phyloP scores from a whole-genome alignment of 2,888 invertebrate species.

The Cantharis lateralis region DNA sequence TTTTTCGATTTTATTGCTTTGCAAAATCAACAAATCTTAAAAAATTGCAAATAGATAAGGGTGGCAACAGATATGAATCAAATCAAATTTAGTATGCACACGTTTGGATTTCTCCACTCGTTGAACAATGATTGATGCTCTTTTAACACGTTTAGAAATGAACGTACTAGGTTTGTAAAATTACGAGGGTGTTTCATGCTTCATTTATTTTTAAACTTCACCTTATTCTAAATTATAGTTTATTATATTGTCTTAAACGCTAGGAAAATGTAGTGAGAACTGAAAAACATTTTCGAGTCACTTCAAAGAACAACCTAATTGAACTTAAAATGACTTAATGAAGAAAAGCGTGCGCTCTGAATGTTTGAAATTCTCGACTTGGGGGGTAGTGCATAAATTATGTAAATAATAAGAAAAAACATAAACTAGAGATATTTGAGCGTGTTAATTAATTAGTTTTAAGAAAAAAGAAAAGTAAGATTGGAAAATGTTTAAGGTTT shows the following conservation, averaged over 20 bases:
- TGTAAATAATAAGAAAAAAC: neutral
- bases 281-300: neutral
- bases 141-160: conserved; percentile 4
- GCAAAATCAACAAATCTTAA: neutral
- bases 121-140: conserved; percentile 3
- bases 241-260: neutral
- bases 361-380: neutral
- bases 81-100: conserved; percentile 2
- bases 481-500: conserved; percentile 39
- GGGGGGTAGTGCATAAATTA: neutral
- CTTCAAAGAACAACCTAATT: neutral
- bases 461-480: conserved; percentile 23
- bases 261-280: neutral
- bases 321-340: neutral
- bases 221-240: neutral
- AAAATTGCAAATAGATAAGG: neutral
- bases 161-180: conserved; percentile 2
- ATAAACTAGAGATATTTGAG: neutral
- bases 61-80: conserved; percentile 3
- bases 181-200: conserved; percentile 4
- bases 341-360: neutral
- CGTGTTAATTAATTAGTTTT: neutral
- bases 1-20: neutral
- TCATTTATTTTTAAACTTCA: conserved; percentile 2
- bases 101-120: neutral